Conservation (phyloP, 1,140 invertebrate species). For the Drosophila baimaii region DNA sequence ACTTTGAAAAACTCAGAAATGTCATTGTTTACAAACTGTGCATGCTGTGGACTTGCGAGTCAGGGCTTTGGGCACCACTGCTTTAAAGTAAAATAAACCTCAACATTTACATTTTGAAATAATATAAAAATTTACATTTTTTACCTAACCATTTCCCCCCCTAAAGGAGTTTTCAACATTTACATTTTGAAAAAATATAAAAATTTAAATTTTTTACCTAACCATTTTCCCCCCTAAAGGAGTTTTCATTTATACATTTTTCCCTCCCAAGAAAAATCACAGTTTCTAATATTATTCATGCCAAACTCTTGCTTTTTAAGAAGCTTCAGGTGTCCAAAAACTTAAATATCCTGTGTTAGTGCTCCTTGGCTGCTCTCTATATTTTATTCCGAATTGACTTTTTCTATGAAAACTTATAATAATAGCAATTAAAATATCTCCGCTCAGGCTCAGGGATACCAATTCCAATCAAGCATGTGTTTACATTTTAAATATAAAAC, state of each 20-base stretch:
- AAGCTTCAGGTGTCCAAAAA: constrained; percentile 10
- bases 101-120: no score
- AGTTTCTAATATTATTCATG: constrained; percentile 9
- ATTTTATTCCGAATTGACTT: constrained; percentile 21
- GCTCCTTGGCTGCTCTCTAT: background rate
- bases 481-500: constrained; percentile 80
- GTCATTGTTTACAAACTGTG: no score
- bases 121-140: no score
- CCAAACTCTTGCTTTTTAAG: constrained; percentile 10
- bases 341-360: background rate
- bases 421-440: constrained; percentile 75
- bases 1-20: no score
- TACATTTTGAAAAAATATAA: no score
- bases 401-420: constrained; percentile 47
- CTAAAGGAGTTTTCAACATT: no score
- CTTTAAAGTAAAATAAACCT: no score
- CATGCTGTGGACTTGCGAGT: no score
- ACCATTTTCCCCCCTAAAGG: background rate
- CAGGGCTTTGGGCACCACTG: no score
- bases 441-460: constrained; percentile 32
- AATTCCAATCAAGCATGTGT: constrained; percentile 78
- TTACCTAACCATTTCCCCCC: no score
- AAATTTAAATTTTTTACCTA: no score
- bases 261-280: background rate
- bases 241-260: constrained; percentile 3